Percentiles rank a stretch among this genome's conserved stretches.
Conservation (phyloP, 2,113 vertebrate genomes). For the Urocitellus parryii region DNA sequence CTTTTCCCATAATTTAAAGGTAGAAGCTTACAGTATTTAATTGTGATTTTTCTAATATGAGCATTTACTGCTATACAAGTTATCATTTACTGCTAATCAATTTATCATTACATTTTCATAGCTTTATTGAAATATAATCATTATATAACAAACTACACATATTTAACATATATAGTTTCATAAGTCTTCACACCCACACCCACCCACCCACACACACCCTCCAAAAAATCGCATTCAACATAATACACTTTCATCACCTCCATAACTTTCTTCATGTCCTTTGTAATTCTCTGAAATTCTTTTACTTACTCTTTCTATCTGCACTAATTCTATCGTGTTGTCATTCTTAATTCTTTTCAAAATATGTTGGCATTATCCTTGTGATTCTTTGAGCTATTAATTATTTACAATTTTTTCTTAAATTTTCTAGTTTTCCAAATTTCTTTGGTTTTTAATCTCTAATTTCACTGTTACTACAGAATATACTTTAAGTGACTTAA, state of each 20-base stretch:
- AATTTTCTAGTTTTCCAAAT: not conserved
- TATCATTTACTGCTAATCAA: not conserved
- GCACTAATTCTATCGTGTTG: not conserved
- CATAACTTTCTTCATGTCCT: not conserved
- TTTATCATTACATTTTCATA: not conserved
- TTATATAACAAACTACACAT: not conserved
- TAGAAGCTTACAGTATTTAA: not conserved
- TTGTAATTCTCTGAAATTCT: not conserved
- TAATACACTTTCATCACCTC: not conserved
- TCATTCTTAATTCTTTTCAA: not conserved
- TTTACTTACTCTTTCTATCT: not conserved
- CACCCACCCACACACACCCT: no score
- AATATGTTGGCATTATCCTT: not conserved
- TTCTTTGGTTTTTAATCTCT: not conserved
- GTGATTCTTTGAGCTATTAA: not conserved
- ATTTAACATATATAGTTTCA: not conserved
- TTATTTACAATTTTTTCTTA: not conserved
- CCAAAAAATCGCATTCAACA: not conserved
- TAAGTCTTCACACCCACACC: no score
- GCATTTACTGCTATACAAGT: not conserved
- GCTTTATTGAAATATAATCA: not conserved
- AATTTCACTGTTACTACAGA: not conserved
- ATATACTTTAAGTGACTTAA: not conserved
- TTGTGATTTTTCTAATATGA: not conserved
- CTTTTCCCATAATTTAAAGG: not conserved